A percentile compares a stretch with the other conserved stretches of the same genome.
phyloP scores from a whole-genome alignment of 2,888 invertebrate genomes.

The Chironomus riparius region DNA sequence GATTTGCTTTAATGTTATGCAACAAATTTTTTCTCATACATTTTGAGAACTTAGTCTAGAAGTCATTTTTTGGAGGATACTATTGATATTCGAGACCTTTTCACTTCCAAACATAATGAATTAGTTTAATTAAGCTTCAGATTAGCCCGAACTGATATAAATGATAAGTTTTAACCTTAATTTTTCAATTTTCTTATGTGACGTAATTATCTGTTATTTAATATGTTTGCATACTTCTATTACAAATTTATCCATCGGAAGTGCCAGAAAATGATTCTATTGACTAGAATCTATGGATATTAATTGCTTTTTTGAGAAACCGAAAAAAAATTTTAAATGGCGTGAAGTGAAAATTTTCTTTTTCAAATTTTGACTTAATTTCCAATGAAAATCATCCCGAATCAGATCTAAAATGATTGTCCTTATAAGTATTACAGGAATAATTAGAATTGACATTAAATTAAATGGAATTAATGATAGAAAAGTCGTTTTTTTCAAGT shows the following conservation, averaged over 20 bases:
- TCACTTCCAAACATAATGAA: too few species aligned
- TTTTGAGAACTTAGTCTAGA: not conserved
- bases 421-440: not conserved
- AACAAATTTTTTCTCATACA: not conserved
- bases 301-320: not conserved
- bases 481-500: not conserved
- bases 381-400: not conserved
- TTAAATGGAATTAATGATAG: not conserved
- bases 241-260: too few species aligned
- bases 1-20: slow-evolving; percentile 10
- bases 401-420: not conserved
- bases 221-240: not conserved
- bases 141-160: too few species aligned
- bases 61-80: not conserved
- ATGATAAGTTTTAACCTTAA: not conserved
- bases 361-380: not conserved
- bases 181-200: not conserved
- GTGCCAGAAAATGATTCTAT: not conserved
- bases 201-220: slow-evolving; percentile 3
- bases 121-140: too few species aligned
- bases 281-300: not conserved
- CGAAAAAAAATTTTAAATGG: slow-evolving; percentile 12
- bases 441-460: not conserved
- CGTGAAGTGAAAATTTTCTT: slow-evolving; percentile 5
- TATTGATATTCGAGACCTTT: not conserved